Base-by-base conservation (phyloP, 2,888 invertebrate species). In the Hesperia comma region DNA sequence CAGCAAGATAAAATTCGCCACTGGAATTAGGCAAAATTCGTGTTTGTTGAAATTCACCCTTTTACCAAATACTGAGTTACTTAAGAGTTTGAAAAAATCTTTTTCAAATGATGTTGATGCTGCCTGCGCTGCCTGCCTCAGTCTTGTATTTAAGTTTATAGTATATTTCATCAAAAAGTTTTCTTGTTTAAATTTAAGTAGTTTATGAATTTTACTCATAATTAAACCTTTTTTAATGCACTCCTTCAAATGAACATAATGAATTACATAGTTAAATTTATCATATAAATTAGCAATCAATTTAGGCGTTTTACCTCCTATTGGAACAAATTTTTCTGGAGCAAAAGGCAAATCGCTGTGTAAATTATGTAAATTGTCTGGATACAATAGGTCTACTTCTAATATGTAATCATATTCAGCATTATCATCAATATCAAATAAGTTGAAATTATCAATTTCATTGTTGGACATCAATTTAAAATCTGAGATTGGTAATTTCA, bases 191-290 rank as follows among this genome's bases (percentile, higher is more conserved):
- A 60, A 55, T 55, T 2, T 55, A 32, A 32, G 12, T 12, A 77
- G 69, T 12, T 76, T 60, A 68, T 80, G 78, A 17, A 81, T 75
- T 74, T 78, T 80, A 37, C 26, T 69, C 57, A 70, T 5, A 84
- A 43, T 69, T 72, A n/a, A n/a, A n/a, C n/a, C n/a, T n/a, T n/a
- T n/a, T n/a, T n/a, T n/a, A n/a, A n/a, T n/a, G n/a, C n/a, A 74
- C 63, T 79, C 72, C 54, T 77, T 72, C 8, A 79, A 68, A 64
- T 72, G 74, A 21, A 73, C 63, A 32, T 77, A 79, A 68, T 83
- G 79, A 17, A 79, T 75, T 0, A 80, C 66, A 66, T 79, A 80
- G 10, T 75, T 71, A 32, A 37, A 15, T 70, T 79, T 80, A 56
- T 75, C 53, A 17, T 73, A 64, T 5, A 41, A 41, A 41, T 41